Evolutionary conservation across 2,888 invertebrate species (phyloP).

Genomic region (Drosophila borealis): DNA sequence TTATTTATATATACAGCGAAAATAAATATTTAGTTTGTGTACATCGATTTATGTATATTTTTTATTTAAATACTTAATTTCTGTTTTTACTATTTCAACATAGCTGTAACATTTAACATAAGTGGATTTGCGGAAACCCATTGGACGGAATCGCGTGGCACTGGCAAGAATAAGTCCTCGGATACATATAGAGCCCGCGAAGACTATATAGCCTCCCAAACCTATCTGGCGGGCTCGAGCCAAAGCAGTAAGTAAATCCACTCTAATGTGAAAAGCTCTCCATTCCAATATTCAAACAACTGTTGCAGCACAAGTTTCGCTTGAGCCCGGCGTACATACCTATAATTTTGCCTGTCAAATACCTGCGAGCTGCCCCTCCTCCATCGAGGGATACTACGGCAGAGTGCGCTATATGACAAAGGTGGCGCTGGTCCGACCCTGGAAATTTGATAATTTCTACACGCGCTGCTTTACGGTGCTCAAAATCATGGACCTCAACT

Average conservation of each 20-base stretch:
- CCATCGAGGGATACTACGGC: conserved; percentile 86
- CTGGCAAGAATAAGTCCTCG: conserved; percentile 3
- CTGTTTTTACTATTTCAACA: neutral
- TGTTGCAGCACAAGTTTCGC: conserved; percentile 52
- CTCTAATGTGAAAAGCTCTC: too few relatives aligned
- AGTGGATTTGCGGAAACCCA: conserved; percentile 67
- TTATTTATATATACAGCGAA: too few relatives aligned
- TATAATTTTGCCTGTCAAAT: conserved; percentile 86
- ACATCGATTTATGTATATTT: neutral
- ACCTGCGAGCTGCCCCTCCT: conserved; percentile 86
- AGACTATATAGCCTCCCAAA: conserved; percentile 85
- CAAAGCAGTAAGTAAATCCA: conserved; percentile 50
- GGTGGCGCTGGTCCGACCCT: conserved; percentile 91
- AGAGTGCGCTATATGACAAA: conserved; percentile 87
- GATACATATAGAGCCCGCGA: conserved; percentile 61
- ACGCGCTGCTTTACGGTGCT: conserved; percentile 92
- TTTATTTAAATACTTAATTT: neutral
- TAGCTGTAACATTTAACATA: conserved; percentile 65
- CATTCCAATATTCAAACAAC: too few relatives aligned
- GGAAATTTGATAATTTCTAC: conserved; percentile 90
- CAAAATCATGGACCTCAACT: conserved; percentile 89
- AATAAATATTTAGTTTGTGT: too few relatives aligned
- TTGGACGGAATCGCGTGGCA: conserved; percentile 47
- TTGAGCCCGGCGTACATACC: conserved; percentile 85
- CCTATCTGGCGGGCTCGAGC: conserved; percentile 85